Evolutionary conservation across 1,140 invertebrate species (phyloP), one percentile per base, ranked within the genome.

Genomic region (Tetragonula clypearis): DNA sequence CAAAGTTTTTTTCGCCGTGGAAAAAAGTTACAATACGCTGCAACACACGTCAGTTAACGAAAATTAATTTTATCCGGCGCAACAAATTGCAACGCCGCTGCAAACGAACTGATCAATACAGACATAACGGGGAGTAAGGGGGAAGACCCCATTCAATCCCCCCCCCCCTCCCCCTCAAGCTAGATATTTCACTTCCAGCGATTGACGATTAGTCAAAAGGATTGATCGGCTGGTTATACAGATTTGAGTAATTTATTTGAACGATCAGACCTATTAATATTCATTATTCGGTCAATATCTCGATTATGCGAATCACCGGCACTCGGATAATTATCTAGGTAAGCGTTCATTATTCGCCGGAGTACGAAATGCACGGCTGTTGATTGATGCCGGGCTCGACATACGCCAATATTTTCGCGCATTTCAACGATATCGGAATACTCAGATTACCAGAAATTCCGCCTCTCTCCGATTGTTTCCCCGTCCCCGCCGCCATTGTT

Each of bases 221-320:
- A 89, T 79, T 81, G 73, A 81, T 84, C 74, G 49, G 58, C 23
- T 65, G 53, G 74, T 65, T 30, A 58, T n/a, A 55, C 30, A 49
- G 62, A 84, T 81, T 81, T 87, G 81, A 89, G 86, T 89, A 89
- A 89, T 89, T 89, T 89, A 87, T 89, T 89, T 69, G 74, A 76
- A 71, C 56, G 77, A 89, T 84, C 87, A 62, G 75, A 78, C 9
- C 49, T 89, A 87, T 89, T 89, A 89, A 89, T 89, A 89, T 89
- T 89, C 88, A 89, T 89, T 89, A 84, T 86, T 89, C 85, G 75
- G 88, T 82, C 88, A 82, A 73, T 84, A 83, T 72, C 79, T 72
- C 81, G 74, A 84, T 86, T 72, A 72, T 66, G 53, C 72, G 72
- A 82, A 78, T 86, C 81, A 81, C 85, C 58, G 78, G 60, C 62